Conservation (phyloP, 1,140 invertebrate species). For the Pseudomyrmex dendroicus region DNA sequence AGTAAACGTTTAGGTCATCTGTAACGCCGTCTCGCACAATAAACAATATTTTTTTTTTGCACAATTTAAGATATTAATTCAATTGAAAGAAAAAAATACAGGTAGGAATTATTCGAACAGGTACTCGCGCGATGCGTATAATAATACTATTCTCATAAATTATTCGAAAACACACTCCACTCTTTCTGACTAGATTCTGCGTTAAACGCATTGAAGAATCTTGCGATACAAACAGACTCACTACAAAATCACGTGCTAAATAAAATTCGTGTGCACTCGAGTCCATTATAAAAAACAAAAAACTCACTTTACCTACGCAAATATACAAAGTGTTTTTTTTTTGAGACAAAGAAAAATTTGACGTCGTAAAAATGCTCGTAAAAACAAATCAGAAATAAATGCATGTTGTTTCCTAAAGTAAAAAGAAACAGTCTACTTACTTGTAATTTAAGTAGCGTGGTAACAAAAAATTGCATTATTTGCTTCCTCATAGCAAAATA, state of each 20-base stretch:
- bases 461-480: no score
- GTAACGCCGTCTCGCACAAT: slow-evolving; percentile 4
- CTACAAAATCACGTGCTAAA: slow-evolving; percentile 16
- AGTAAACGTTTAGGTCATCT: slow-evolving; percentile 7
- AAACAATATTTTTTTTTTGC: background rate
- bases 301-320: no score
- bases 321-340: no score
- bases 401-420: slow-evolving; percentile 4
- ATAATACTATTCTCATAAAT: slow-evolving; percentile 53
- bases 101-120: slow-evolving; percentile 67
- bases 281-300: no score
- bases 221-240: background rate
- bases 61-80: slow-evolving; percentile 23
- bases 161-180: slow-evolving; percentile 43
- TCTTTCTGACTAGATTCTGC: slow-evolving; percentile 61
- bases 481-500: background rate
- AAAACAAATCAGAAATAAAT: slow-evolving; percentile 4
- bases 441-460: no score
- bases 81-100: slow-evolving; percentile 36
- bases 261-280: slow-evolving; percentile 42
- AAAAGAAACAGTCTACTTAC: background rate
- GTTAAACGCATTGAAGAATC: background rate
- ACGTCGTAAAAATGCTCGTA: no score
- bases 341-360: no score
- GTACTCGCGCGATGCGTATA: slow-evolving; percentile 57